These are phyloP conservation scores for Thalassophryne amazonica DNA, from an alignment of 2,797 vertebrate genomes.

Conservation along the genomic window DNA sequence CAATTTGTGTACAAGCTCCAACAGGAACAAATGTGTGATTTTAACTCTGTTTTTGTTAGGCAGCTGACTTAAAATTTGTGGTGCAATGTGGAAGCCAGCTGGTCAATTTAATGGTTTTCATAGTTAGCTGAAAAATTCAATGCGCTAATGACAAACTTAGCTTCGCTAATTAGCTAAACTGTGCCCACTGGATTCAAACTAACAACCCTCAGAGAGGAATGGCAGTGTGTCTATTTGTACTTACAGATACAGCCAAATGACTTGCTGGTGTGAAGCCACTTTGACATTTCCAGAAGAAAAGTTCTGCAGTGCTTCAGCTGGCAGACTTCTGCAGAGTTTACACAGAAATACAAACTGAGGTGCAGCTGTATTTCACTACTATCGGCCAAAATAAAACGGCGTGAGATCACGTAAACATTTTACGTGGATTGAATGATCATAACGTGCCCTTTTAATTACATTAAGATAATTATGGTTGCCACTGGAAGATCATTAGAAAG, in stretches of 20 bases:
- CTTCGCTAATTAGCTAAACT: no score
- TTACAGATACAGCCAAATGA: constrained; percentile 6
- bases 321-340: constrained; percentile 57
- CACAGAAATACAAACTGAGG: constrained; percentile 51
- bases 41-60: no score
- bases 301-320: constrained; percentile 55
- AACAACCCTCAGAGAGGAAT: no score
- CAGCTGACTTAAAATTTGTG: no score
- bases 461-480: constrained; percentile 41
- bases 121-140: no score
- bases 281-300: constrained; percentile 36
- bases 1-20: no score
- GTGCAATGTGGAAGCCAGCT: no score
- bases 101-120: no score
- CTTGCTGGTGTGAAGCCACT: constrained; percentile 27
- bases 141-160: no score
- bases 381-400: constrained; percentile 35
- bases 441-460: constrained; percentile 33
- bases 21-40: no score
- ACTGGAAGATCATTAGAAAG: constrained; percentile 31
- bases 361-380: constrained; percentile 27
- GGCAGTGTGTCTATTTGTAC: not conserved
- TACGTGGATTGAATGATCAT: constrained; percentile 34
- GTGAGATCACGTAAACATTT: constrained; percentile 24
- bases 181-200: no score